Percentiles rank a stretch among this genome's conserved stretches.
Evolutionary conservation across 2,888 invertebrate species (phyloP).

Genomic region (Folsomia manolachei): DNA sequence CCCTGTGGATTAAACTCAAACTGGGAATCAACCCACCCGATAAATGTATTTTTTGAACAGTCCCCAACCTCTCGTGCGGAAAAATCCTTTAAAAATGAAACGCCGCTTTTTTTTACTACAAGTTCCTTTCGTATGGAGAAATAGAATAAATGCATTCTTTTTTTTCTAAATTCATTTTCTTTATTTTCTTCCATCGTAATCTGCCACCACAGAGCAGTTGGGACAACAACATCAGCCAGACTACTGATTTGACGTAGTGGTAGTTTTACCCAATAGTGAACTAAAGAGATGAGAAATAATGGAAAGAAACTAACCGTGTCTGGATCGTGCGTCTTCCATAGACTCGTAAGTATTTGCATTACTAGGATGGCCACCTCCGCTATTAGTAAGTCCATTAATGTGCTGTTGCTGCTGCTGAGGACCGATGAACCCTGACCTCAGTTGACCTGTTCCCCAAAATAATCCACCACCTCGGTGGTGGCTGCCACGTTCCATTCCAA

Average conservation of each 20-base stretch:
- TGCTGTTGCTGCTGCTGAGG: background rate
- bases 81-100: conserved; percentile 23
- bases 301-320: too few species aligned
- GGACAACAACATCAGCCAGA: background rate
- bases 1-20: conserved; percentile 9
- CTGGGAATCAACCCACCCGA: conserved; percentile 15
- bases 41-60: conserved; percentile 20
- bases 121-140: background rate
- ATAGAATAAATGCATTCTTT: background rate
- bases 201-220: background rate
- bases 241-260: too few species aligned
- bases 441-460: conserved; percentile 12
- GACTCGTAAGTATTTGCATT: conserved; percentile 24
- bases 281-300: too few species aligned
- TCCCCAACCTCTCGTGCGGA: conserved; percentile 16
- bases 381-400: background rate
- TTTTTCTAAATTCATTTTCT: too few species aligned
- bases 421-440: background rate
- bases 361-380: background rate
- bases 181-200: background rate
- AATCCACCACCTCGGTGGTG: background rate
- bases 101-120: background rate
- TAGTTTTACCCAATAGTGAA: too few species aligned
- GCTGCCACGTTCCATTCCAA: conserved; percentile 2
- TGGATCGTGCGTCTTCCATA: conserved; percentile 27